Percentiles rank a stretch among this genome's conserved stretches.
Conservation (phyloP, 1,140 invertebrate species). For the Pseudomyrmex pallidus region DNA sequence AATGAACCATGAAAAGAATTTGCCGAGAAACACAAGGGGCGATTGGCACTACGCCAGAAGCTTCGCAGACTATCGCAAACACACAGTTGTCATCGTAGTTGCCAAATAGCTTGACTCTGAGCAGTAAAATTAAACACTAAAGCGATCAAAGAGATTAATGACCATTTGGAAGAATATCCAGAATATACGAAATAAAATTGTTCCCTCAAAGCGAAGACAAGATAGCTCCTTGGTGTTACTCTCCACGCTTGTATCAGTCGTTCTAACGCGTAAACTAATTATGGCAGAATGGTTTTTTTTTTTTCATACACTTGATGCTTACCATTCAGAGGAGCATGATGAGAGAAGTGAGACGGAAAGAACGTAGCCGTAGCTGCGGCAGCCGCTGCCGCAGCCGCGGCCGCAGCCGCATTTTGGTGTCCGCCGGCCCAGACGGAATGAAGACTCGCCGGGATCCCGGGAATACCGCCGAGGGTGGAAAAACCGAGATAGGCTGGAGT, state of each 20-base stretch:
- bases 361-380: conserved; percentile 77
- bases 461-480: conserved; percentile 75
- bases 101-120: conserved; percentile 35
- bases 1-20: conserved; percentile 66
- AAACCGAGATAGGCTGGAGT: conserved; percentile 82
- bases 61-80: conserved; percentile 62
- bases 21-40: conserved; percentile 43
- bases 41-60: conserved; percentile 52
- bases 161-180: neutral
- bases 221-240: no score
- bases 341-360: conserved; percentile 81
- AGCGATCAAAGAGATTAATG: conserved; percentile 14
- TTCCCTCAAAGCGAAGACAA: neutral
- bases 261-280: no score
- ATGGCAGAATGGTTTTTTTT: no score
- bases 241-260: no score
- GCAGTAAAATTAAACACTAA: neutral
- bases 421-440: conserved; percentile 80
- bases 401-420: conserved; percentile 73
- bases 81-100: conserved; percentile 55
- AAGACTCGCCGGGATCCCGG: conserved; percentile 73
- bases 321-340: conserved; percentile 81
- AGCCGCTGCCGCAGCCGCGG: conserved; percentile 75
- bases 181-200: neutral
- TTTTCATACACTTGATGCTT: conserved; percentile 46